phyloP scores from a whole-genome alignment of 2,888 invertebrate species.

The Cremastinae sp. region DNA sequence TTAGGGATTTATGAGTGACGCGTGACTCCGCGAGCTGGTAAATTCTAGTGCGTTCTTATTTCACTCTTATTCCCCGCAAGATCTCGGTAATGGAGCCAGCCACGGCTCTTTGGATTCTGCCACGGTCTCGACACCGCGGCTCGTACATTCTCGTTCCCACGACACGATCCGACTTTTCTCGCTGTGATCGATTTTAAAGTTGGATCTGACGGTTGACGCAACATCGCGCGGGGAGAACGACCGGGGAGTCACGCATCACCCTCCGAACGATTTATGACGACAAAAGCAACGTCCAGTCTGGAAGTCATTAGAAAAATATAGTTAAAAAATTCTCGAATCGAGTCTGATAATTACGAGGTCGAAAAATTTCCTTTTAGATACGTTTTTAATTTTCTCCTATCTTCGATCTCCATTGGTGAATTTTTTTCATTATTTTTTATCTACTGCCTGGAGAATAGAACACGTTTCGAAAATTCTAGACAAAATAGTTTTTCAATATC shows the following conservation, averaged over 20 bases:
- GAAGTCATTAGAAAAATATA: too few relatives aligned
- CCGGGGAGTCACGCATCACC: constrained; percentile 47
- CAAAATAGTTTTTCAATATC: too few relatives aligned
- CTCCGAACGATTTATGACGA: constrained; percentile 15
- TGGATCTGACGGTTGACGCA: constrained; percentile 49
- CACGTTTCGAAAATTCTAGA: too few relatives aligned
- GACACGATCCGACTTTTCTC: constrained; percentile 19
- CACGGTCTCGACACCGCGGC: background rate
- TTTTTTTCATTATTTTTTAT: too few relatives aligned
- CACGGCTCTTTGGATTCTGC: constrained; percentile 13
- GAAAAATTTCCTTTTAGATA: constrained; percentile 19
- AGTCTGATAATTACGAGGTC: too few relatives aligned
- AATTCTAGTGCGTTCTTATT: constrained; percentile 8
- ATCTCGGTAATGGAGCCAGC: constrained; percentile 11
- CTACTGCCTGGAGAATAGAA: too few relatives aligned
- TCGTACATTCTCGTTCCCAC: constrained; percentile 59
- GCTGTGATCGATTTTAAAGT: constrained; percentile 48
- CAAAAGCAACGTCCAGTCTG: too few relatives aligned
- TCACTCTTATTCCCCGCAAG: constrained; percentile 1
- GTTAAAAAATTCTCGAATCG: too few relatives aligned
- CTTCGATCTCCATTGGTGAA: too few relatives aligned
- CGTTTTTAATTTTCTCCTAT: too few relatives aligned
- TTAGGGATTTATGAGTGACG: constrained; percentile 52
- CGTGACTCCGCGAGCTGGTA: constrained; percentile 32
- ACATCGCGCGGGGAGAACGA: constrained; percentile 28